Evolutionary conservation across 2,113 vertebrate species (phyloP).

Genomic region (Sus scrofa): DNA sequence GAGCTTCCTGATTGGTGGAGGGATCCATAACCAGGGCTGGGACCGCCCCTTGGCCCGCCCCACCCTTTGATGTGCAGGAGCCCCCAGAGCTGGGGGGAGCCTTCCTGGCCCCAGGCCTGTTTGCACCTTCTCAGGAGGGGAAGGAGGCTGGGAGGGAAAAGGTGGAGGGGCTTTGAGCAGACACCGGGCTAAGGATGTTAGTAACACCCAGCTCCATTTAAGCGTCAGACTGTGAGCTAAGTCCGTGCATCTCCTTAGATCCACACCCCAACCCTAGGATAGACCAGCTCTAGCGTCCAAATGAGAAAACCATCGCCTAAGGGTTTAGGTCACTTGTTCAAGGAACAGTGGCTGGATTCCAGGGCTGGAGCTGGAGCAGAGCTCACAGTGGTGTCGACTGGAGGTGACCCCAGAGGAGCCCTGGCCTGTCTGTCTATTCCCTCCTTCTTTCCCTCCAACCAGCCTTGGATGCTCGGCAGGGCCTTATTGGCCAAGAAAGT

Average conservation of each 20-base stretch:
- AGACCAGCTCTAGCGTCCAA: accelerated
- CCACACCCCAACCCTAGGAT: no score
- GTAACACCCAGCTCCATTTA: neutral
- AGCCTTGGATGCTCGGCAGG: neutral
- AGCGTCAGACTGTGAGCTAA: neutral
- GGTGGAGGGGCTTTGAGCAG: neutral
- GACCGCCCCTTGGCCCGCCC: neutral
- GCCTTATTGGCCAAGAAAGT: neutral
- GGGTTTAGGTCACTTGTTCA: neutral
- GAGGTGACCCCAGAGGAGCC: neutral
- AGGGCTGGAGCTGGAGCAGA: neutral
- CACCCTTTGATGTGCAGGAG: constrained; percentile 68
- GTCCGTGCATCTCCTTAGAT: neutral
- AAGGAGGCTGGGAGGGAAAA: neutral
- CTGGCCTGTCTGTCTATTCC: neutral
- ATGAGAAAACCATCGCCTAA: neutral
- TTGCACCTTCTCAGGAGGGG: neutral
- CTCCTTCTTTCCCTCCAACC: no score
- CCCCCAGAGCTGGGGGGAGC: neutral
- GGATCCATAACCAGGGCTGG: neutral
- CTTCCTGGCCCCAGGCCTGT: neutral
- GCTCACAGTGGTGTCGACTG: neutral
- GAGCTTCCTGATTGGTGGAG: neutral
- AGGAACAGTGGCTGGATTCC: neutral
- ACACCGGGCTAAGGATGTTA: neutral